These are phyloP conservation scores for Neolamprologus tretocephalus DNA, from an alignment of 2,113 vertebrate species.

Conservation along the genomic window DNA sequence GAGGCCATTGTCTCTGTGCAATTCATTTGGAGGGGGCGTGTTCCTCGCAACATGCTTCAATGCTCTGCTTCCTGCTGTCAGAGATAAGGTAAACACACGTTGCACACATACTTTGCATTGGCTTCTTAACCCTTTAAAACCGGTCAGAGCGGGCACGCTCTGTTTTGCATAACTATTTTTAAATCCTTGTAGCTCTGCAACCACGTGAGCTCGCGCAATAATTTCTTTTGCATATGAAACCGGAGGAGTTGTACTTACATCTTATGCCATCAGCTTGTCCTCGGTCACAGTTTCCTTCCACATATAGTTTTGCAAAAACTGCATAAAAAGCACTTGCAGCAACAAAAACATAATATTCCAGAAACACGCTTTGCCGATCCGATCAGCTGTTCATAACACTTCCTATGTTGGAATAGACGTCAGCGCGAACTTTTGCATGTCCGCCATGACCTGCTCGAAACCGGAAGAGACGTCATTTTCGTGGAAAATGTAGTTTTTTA, in stretches of 20 bases:
- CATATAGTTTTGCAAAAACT: accelerated
- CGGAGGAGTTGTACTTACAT: no score
- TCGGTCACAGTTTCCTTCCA: no score
- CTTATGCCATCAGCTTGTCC: no score
- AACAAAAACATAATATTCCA: no score
- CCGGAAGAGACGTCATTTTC: no score
- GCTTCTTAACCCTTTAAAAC: accelerated
- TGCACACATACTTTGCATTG: neutral
- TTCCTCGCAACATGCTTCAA: constrained; percentile 95
- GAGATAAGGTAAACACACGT: constrained; percentile 76
- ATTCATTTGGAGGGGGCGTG: constrained; percentile 84
- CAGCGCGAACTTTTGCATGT: no score
- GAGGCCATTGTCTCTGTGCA: constrained; percentile 76
- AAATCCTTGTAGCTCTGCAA: accelerated
- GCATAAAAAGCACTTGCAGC: no score
- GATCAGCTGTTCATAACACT: accelerated
- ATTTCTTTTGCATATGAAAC: no score
- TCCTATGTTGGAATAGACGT: accelerated
- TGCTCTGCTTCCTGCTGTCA: constrained; percentile 79
- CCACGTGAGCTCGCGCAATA: accelerated
- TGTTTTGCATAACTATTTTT: accelerated
- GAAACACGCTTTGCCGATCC: no score
- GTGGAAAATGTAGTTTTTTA: no score
- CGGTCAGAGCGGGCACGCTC: accelerated
- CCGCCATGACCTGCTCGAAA: no score